These are phyloP conservation scores for Drosophila nikananu DNA, from an alignment of 1,140 invertebrate species.

Conservation along the genomic window DNA sequence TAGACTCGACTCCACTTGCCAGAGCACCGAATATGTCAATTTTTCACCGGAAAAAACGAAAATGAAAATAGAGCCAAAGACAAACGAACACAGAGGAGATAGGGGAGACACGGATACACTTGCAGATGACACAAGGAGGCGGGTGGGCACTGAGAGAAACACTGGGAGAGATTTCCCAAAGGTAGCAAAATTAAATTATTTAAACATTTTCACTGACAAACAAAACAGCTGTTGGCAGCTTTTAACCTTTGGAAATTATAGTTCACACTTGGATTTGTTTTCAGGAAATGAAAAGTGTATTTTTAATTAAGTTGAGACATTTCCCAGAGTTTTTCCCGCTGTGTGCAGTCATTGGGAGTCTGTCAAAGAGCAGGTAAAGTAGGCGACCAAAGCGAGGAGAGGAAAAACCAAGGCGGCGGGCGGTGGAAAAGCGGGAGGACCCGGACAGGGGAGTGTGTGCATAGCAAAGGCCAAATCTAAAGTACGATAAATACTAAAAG, in stretches of 20 bases:
- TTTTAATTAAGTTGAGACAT: not conserved
- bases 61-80: conserved; percentile 12
- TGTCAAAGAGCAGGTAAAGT: conserved; percentile 33
- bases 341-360: conserved; percentile 25
- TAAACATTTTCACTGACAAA: not conserved
- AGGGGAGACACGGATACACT: conserved; percentile 20
- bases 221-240: not conserved
- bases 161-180: not conserved
- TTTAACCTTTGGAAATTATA: not conserved
- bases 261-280: not conserved
- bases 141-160: not conserved
- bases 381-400: not conserved
- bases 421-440: not conserved
- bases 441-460: conserved; percentile 28
- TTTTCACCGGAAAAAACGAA: conserved; percentile 44
- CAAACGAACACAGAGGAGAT: conserved; percentile 17
- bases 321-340: not conserved
- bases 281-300: not conserved
- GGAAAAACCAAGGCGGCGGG: conserved; percentile 17
- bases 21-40: conserved; percentile 74
- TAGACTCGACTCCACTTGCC: conserved; percentile 51
- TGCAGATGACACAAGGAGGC: not conserved
- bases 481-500: conserved; percentile 65
- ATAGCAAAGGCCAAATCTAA: conserved; percentile 74
- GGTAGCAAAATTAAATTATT: not conserved